These are phyloP conservation scores for Zoroaster sp. DNA, from an alignment of 53 echinoderm and acorn worm genomes.

Conservation along the genomic window DNA sequence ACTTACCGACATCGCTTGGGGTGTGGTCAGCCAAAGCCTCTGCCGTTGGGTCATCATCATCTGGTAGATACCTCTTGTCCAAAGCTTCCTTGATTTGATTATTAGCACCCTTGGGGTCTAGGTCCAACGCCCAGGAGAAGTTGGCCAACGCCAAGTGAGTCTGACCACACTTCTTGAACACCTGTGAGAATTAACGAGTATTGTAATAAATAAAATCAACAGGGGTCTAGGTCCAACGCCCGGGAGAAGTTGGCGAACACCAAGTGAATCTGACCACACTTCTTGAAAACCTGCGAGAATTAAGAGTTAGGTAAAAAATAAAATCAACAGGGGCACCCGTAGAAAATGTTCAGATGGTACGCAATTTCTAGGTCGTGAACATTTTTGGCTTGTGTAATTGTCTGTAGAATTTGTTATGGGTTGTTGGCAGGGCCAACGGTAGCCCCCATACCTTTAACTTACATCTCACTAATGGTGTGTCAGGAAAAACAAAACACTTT, in stretches of 20 bases:
- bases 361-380: no score
- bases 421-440: no score
- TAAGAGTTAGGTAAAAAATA: background rate
- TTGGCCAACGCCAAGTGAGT: constrained; percentile 94
- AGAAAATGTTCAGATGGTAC: no score
- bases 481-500: no score
- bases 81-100: constrained; percentile 96
- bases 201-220: no score
- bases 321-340: no score
- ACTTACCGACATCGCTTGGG: constrained; percentile 26
- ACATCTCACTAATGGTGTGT: no score
- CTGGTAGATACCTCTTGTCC: constrained; percentile 95
- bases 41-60: constrained; percentile 81
- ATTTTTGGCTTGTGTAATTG: no score
- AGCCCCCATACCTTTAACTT: no score
- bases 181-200: constrained; percentile 29
- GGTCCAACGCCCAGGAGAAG: constrained; percentile 94
- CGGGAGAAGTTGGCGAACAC: constrained; percentile 93
- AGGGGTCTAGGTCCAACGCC: constrained; percentile 95
- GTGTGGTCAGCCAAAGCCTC: constrained; percentile 12
- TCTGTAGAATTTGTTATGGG: no score
- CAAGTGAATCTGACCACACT: constrained; percentile 94
- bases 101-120: constrained; percentile 95
- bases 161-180: constrained; percentile 95
- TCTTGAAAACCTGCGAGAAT: constrained; percentile 79